Evolutionary conservation across 2,797 vertebrate species (phyloP), one percentile per base, ranked within the genome.

Genomic region (Lagothrix lagotricha): DNA sequence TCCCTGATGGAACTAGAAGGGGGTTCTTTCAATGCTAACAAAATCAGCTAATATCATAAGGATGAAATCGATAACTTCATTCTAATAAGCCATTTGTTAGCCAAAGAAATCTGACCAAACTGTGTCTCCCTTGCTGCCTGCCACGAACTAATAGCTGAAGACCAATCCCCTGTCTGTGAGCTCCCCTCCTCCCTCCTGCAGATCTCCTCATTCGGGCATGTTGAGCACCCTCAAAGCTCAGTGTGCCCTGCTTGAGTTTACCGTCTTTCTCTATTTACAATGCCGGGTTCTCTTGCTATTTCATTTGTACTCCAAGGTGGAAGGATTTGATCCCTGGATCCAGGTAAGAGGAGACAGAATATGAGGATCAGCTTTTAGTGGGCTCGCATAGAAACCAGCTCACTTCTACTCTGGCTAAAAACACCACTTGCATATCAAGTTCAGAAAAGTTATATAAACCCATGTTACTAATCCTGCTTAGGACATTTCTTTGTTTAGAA

Each of bases 201-300:
- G n/a, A 93, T 93, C 88, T 93, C 94, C 85, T 96, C 95, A 97
- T 97, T 97, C 98, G 85, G 98, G 95, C 96, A 1, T 72, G 20
- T 20, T 22, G n/a, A 11, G 9, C 10, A 96, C 96, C 97, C 93
- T 93, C 7, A 15, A 22, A 96, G 94, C 88, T 97, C 97, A 95
- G 93, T 83, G 72, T 97, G 97, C 89, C 90, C 88, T 97, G 93
- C 96, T 97, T 96, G 96, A 97, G 87, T 95, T 97, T 97, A 96
- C 96, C 64, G 61, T 98, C 97, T 94, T 97, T 93, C 95, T 97
- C 95, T 95, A 97, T 96, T 97, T 95, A 94, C 97, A 98, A 97
- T 93, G 97, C 96, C 96, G 89, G 93, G 97, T 96, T 85, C 90
- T 93, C 97, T 19, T 26, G 9, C 30, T 19, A 15, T 61, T 26